These are phyloP conservation scores for Anisognathus igniventris DNA, from an alignment of 2,797 vertebrate species.

Conservation along the genomic window DNA sequence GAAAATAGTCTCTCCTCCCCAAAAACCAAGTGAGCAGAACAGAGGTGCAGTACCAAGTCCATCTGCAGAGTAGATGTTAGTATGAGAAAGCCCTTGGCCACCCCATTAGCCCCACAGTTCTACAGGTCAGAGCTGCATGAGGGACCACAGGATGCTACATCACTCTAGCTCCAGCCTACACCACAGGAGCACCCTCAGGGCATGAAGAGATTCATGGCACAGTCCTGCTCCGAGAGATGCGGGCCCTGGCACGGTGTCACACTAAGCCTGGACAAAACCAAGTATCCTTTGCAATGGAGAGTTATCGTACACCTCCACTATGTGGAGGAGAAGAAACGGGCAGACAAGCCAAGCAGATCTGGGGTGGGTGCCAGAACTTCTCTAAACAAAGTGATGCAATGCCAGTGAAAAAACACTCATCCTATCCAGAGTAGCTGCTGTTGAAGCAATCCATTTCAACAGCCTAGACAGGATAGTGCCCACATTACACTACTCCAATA, in stretches of 20 bases:
- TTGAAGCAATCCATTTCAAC: neutral
- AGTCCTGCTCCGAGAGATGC: neutral
- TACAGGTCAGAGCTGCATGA: conserved; percentile 77
- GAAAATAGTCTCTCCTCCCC: conserved; percentile 24
- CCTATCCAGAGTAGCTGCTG: neutral
- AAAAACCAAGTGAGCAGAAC: conserved; percentile 1
- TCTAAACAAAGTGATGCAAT: neutral
- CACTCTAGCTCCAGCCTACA: conserved; percentile 24
- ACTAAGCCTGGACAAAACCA: neutral
- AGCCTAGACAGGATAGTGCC: neutral
- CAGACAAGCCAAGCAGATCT: neutral
- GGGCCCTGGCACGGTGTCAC: neutral
- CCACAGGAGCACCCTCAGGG: neutral
- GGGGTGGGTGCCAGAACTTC: neutral
- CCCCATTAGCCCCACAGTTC: conserved; percentile 82
- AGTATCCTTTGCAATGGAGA: neutral
- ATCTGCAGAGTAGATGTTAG: conserved; percentile 88
- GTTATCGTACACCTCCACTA: neutral
- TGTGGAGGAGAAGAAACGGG: neutral
- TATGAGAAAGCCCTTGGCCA: conserved; percentile 81
- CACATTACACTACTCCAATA: neutral
- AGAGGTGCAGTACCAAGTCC: conserved; percentile 83
- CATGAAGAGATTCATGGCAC: neutral
- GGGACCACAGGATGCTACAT: conserved; percentile 21
- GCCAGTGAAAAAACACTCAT: neutral